phyloP scores from a whole-genome alignment of 2,113 vertebrate species.

The Todiramphus saurophagus region DNA sequence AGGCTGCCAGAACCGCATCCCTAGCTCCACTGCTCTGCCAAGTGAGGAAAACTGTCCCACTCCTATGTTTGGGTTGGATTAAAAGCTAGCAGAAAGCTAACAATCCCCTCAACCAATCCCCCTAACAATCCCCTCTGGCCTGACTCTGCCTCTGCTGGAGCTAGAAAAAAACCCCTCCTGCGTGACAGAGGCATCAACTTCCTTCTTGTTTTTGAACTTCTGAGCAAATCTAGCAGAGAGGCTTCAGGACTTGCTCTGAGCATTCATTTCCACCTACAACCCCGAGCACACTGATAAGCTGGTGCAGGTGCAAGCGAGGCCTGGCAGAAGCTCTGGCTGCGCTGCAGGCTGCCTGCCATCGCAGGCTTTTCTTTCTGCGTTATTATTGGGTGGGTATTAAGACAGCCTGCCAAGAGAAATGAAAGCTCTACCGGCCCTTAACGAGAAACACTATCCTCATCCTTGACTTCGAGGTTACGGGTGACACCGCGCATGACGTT shows the following conservation, averaged over 20 bases:
- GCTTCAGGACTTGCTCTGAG: not conserved
- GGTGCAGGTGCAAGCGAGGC: slow-evolving; percentile 38
- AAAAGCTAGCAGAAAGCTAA: not conserved
- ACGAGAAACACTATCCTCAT: slow-evolving; percentile 46
- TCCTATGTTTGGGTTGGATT: not conserved
- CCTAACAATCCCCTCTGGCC: not conserved
- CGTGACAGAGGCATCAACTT: not conserved
- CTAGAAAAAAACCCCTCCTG: not conserved
- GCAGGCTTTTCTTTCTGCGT: slow-evolving; percentile 45
- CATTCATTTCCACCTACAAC: not conserved
- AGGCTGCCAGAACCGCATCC: not conserved
- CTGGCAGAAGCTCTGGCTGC: not conserved
- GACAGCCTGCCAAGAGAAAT: slow-evolving; percentile 55
- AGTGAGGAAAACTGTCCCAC: not conserved
- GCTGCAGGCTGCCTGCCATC: slow-evolving; percentile 39
- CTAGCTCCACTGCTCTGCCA: not conserved
- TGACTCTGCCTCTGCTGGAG: not conserved
- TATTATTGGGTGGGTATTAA: slow-evolving; percentile 47
- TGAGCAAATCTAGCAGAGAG: not conserved
- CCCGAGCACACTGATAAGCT: not conserved
- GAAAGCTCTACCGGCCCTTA: slow-evolving; percentile 26
- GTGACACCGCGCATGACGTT: slow-evolving; percentile 25
- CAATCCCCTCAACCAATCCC: not conserved
- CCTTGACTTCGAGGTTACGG: slow-evolving; percentile 8
- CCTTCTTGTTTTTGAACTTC: not conserved